These are phyloP conservation scores for Zhuqinia jingwanae DNA, from an alignment of 2,888 invertebrate genomes.

Conservation along the genomic window DNA sequence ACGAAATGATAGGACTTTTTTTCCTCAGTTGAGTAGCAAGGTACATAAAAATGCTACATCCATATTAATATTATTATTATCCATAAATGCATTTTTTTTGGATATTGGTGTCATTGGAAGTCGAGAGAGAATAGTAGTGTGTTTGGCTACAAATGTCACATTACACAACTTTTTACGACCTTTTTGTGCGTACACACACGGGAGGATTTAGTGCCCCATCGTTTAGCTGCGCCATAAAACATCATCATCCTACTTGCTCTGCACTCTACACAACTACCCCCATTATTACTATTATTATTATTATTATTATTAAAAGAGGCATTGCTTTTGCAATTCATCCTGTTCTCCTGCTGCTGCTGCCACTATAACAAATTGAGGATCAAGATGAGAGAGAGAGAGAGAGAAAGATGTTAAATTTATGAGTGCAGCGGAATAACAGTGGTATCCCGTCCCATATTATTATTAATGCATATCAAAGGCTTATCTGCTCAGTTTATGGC, in stretches of 20 bases:
- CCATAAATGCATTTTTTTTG: conserved; percentile 18
- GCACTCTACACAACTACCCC: no score
- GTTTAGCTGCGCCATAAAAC: conserved; percentile 72
- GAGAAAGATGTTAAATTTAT: not conserved
- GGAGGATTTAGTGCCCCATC: conserved; percentile 73
- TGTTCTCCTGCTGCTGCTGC: conserved; percentile 27
- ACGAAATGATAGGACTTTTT: no score
- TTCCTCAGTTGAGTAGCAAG: no score
- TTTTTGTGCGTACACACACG: conserved; percentile 68
- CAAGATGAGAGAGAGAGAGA: conserved; percentile 26
- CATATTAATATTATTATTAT: no score
- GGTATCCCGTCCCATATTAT: no score
- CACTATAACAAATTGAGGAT: conserved; percentile 73
- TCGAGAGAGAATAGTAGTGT: conserved; percentile 37
- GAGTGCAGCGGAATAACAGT: no score
- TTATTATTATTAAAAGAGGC: conserved; percentile 62
- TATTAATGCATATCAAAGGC: no score
- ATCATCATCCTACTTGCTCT: conserved; percentile 57
- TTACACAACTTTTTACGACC: conserved; percentile 73
- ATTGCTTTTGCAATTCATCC: conserved; percentile 1
- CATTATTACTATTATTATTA: no score
- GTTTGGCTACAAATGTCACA: conserved; percentile 74
- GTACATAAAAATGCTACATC: no score
- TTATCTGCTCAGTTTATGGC: no score
- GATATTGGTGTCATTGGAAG: conserved; percentile 70